Evolutionary conservation across 23 tunicate species (phyloP).

Genomic region (Halocynthia roretzi): DNA sequence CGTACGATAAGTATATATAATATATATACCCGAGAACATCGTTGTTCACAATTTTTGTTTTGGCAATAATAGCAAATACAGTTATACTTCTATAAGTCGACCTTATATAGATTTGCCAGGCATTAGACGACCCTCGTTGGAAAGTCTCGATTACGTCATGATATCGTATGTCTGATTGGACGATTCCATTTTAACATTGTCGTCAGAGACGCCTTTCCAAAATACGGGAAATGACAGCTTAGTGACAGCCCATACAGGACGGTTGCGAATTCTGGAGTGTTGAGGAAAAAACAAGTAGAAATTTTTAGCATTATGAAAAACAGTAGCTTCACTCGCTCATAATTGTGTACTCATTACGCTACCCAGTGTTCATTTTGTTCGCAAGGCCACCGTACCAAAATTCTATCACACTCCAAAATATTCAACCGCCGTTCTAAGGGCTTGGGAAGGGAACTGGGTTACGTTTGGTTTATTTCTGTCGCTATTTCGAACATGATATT

Average conservation of each 20-base stretch:
- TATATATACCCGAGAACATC: too few relatives aligned
- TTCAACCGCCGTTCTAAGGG: slow-evolving; percentile 18
- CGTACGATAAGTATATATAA: too few relatives aligned
- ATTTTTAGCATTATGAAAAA: slow-evolving; percentile 1
- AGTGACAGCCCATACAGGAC: slow-evolving; percentile 56
- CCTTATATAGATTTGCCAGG: too few relatives aligned
- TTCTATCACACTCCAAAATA: slow-evolving; percentile 21
- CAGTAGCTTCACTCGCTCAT: slow-evolving; percentile 1
- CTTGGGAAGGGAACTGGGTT: too few relatives aligned
- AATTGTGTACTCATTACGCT: slow-evolving; percentile 4
- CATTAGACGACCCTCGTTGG: too few relatives aligned
- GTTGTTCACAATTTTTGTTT: too few relatives aligned
- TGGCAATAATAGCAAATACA: too few relatives aligned
- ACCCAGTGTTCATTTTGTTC: background rate
- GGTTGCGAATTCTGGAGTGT: slow-evolving; percentile 66
- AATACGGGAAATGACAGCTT: slow-evolving; percentile 39
- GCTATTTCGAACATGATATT: too few relatives aligned
- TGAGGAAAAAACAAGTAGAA: background rate
- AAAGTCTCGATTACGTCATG: slow-evolving; percentile 23
- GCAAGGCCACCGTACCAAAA: background rate
- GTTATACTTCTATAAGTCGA: too few relatives aligned
- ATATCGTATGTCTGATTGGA: slow-evolving; percentile 49
- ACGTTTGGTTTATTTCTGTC: too few relatives aligned
- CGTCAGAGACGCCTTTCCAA: slow-evolving; percentile 37
- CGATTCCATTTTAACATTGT: slow-evolving; percentile 36